These are phyloP conservation scores for Sitta europaea DNA, from an alignment of 2,113 vertebrate species.

Conservation along the genomic window DNA sequence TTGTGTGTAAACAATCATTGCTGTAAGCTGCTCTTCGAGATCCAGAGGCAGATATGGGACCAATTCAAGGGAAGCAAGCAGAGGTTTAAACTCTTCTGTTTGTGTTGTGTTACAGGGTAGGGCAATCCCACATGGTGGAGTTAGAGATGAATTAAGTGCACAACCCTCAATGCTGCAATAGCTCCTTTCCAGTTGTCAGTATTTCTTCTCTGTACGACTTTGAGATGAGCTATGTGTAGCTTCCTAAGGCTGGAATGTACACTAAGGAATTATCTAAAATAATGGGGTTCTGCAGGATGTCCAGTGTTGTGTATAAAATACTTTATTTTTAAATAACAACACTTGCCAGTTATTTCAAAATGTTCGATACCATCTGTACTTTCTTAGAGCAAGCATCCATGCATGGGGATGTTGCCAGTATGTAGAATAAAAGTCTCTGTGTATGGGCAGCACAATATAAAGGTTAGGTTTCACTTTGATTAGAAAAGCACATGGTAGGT, in stretches of 20 bases:
- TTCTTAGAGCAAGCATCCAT: neutral
- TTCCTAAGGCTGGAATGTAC: neutral
- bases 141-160: neutral
- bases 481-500: neutral
- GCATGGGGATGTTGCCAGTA: neutral
- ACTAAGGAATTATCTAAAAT: neutral
- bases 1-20: neutral
- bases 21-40: neutral
- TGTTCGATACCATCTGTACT: neutral
- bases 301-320: neutral
- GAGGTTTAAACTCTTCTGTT: neutral
- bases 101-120: rapidly evolving
- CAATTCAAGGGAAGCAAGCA: neutral
- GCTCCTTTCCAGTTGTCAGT: rapidly evolving
- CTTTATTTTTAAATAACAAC: neutral
- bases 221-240: neutral
- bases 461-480: neutral
- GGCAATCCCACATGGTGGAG: neutral
- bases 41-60: neutral
- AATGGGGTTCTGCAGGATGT: neutral
- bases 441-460: neutral
- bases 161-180: neutral
- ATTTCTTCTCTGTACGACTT: neutral
- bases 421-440: neutral
- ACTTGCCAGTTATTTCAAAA: neutral